phyloP scores from a whole-genome alignment of 2,888 invertebrate genomes.

The Clanis bilineata region DNA sequence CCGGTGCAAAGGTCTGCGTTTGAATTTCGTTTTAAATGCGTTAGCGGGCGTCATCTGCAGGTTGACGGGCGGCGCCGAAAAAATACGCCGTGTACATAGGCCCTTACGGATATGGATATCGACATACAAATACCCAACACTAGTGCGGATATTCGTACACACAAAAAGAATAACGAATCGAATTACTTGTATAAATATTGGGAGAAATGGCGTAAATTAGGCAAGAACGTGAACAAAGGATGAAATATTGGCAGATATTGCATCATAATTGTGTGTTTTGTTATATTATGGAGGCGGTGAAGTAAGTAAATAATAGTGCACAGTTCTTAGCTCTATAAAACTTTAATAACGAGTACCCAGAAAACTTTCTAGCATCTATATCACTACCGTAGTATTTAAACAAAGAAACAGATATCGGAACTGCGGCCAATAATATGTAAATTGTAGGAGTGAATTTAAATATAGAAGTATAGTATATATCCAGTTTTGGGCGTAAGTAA shows the following conservation, averaged over 20 bases:
- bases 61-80: no score
- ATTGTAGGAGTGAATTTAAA: slow-evolving; percentile 68
- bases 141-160: neutral
- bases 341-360: neutral
- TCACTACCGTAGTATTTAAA: slow-evolving; percentile 27
- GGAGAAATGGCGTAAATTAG: slow-evolving; percentile 3
- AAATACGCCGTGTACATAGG: neutral
- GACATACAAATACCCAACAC: neutral
- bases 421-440: slow-evolving; percentile 69
- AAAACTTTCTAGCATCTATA: no score
- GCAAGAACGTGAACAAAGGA: neutral
- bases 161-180: slow-evolving; percentile 9
- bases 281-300: neutral
- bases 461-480: slow-evolving; percentile 67
- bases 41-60: no score
- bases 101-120: neutral
- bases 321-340: no score
- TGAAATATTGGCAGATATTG: neutral
- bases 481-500: slow-evolving; percentile 70
- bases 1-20: no score
- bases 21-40: no score
- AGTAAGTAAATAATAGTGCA: neutral
- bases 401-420: slow-evolving; percentile 46
- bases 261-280: neutral
- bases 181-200: slow-evolving; percentile 12